These are phyloP conservation scores for Pseudopipra pipra DNA, from an alignment of 2,113 vertebrate species.

Conservation along the genomic window DNA sequence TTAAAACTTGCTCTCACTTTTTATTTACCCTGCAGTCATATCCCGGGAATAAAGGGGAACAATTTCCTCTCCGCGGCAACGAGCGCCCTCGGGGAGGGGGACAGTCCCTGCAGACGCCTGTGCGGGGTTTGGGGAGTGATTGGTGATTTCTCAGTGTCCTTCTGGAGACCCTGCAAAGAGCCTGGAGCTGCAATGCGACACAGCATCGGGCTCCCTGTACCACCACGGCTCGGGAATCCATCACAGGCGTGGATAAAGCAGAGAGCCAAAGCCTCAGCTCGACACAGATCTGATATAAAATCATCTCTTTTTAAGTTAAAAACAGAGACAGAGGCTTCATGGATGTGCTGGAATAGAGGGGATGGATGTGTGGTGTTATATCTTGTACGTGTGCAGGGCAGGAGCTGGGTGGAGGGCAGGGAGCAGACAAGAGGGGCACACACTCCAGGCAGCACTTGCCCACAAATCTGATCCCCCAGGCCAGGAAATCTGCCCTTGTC, in stretches of 20 bases:
- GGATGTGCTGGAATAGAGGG: background rate
- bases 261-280: background rate
- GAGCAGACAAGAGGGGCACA: accelerated
- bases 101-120: background rate
- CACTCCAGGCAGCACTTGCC: background rate
- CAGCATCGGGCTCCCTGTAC: accelerated
- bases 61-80: background rate
- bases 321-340: accelerated
- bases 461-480: background rate
- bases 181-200: background rate
- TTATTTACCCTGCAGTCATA: background rate
- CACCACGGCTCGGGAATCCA: background rate
- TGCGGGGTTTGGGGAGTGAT: background rate
- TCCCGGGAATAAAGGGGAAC: background rate
- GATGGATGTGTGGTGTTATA: background rate
- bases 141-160: background rate
- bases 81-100: background rate
- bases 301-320: background rate
- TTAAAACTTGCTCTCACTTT: constrained; percentile 27
- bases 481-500: background rate
- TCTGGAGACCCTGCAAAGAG: background rate
- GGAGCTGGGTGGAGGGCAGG: background rate
- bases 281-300: background rate
- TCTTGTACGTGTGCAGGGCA: accelerated
- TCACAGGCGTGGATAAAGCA: background rate